phyloP scores from a whole-genome alignment of 1,140 invertebrate genomes.

The Heliothis virescens region DNA sequence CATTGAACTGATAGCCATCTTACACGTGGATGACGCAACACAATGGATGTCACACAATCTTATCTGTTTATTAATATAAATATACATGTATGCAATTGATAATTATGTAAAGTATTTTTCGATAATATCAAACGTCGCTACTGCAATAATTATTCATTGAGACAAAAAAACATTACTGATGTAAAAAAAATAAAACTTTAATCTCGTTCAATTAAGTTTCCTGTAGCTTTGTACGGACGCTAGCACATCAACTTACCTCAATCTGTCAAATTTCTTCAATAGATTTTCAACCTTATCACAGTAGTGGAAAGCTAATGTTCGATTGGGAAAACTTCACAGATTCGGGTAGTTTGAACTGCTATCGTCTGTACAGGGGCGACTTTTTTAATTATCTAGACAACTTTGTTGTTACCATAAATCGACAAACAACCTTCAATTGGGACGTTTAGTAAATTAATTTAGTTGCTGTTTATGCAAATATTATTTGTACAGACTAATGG shows the following conservation, averaged over 20 bases:
- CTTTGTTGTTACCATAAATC: neutral
- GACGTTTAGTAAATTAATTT: neutral
- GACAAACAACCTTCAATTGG: neutral
- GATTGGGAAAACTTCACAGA: too few species aligned
- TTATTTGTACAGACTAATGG: neutral
- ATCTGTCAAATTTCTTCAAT: too few species aligned
- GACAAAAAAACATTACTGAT: neutral
- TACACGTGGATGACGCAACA: conserved; percentile 55
- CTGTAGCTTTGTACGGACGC: neutral
- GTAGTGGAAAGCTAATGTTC: too few species aligned
- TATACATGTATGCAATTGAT: conserved; percentile 13
- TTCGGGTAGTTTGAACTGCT: too few species aligned
- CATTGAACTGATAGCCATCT: conserved; percentile 47
- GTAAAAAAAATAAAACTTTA: neutral
- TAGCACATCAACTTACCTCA: too few species aligned
- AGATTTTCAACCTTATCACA: too few species aligned
- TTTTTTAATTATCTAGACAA: neutral
- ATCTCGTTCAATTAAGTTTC: neutral
- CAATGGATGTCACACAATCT: conserved; percentile 7
- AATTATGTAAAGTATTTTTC: conserved; percentile 26
- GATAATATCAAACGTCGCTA: conserved; percentile 15
- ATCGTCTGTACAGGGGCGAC: neutral
- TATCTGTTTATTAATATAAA: conserved; percentile 32
- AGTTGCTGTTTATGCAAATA: neutral
- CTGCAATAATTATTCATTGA: neutral